phyloP scores from a whole-genome alignment of 1,140 invertebrate species.

The Drosophila fuyamai region DNA sequence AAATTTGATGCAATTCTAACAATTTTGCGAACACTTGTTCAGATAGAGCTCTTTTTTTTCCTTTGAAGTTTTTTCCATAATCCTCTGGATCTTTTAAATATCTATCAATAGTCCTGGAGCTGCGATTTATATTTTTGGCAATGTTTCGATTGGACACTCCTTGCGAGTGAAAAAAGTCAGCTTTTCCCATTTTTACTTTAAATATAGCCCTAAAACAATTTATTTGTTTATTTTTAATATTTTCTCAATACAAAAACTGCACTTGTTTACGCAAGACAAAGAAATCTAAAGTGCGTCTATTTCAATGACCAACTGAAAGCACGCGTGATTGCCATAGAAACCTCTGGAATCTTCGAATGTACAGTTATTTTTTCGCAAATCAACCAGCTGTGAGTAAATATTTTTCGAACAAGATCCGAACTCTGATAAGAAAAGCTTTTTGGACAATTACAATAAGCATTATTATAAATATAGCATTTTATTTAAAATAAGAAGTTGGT shows the following conservation, averaged over 20 bases:
- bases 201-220: background rate
- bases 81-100: no score
- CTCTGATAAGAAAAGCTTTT: constrained; percentile 22
- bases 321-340: background rate
- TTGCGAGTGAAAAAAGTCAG: no score
- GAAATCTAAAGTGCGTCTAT: background rate
- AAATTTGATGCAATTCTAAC: no score
- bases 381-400: constrained; percentile 10
- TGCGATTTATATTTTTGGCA: no score
- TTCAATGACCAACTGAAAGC: background rate
- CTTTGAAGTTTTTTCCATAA: no score
- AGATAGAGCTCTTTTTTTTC: no score
- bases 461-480: background rate
- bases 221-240: constrained; percentile 3
- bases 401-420: constrained; percentile 16
- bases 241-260: constrained; percentile 1
- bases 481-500: constrained; percentile 10
- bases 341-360: constrained; percentile 4
- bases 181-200: no score
- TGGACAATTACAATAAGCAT: constrained; percentile 13
- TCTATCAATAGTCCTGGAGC: no score
- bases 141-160: no score
- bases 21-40: no score
- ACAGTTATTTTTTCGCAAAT: constrained; percentile 25
- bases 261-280: constrained; percentile 11